Conservation (phyloP, 2,888 invertebrate genomes). For the Lithophane semibrunnea region DNA sequence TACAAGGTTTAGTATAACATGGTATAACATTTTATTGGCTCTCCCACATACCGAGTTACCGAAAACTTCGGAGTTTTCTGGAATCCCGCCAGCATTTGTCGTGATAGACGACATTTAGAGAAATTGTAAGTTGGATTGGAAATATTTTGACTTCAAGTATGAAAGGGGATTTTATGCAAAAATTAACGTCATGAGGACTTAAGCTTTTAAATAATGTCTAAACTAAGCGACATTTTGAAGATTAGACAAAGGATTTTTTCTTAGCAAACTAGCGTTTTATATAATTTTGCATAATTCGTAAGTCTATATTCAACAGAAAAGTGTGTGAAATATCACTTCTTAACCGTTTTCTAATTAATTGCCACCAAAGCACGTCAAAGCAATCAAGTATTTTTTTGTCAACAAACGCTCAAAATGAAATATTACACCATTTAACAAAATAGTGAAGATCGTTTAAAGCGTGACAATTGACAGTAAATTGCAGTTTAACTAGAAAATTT, state of each 20-base stretch:
- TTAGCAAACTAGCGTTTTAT: background rate
- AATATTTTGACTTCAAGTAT: conserved; percentile 26
- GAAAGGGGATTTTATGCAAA: conserved; percentile 2
- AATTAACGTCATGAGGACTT: background rate
- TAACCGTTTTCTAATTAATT: conserved; percentile 17
- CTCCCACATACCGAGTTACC: conserved; percentile 11
- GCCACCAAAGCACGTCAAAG: background rate
- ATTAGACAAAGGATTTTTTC: background rate
- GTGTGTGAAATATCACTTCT: background rate
- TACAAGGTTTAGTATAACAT: conserved; percentile 19
- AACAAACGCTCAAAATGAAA: conserved; percentile 18
- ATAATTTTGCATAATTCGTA: background rate
- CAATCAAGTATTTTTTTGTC: conserved; percentile 12
- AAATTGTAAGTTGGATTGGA: conserved; percentile 7
- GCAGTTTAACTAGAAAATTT: conserved; percentile 20
- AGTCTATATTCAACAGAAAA: background rate
- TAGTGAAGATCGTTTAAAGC: conserved; percentile 27
- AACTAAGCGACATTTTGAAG: background rate
- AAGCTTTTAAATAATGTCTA: background rate
- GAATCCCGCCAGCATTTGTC: conserved; percentile 29
- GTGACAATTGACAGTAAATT: conserved; percentile 44
- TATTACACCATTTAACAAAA: conserved; percentile 26
- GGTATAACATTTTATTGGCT: conserved; percentile 49
- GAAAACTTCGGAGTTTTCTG: conserved; percentile 29
- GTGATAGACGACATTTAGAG: conserved; percentile 19